Evolutionary conservation across 1,140 invertebrate species (phyloP).

Genomic region (Ceratina japonica): DNA sequence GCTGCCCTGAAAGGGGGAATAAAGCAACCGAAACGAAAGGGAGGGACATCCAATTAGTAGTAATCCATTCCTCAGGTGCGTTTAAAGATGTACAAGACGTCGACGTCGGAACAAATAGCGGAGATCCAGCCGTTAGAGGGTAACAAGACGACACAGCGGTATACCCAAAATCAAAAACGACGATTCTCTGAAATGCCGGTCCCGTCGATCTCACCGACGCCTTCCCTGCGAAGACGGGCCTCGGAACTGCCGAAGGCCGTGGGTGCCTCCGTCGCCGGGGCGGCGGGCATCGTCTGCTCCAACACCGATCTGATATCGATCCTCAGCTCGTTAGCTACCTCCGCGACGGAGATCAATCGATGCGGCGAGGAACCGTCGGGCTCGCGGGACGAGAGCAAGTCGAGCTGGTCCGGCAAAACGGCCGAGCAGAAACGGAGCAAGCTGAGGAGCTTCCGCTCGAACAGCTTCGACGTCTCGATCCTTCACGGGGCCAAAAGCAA

Average conservation of each 20-base stretch:
- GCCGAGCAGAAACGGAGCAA: constrained; percentile 79
- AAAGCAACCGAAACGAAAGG: background rate
- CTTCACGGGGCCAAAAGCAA: constrained; percentile 81
- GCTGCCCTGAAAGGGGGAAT: background rate
- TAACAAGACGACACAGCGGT: constrained; percentile 81
- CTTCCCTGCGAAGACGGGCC: constrained; percentile 77
- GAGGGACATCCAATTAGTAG: background rate
- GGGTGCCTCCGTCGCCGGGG: constrained; percentile 71
- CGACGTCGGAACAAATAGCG: constrained; percentile 86
- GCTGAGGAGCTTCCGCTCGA: constrained; percentile 85
- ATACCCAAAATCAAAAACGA: constrained; percentile 80
- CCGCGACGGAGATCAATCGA: constrained; percentile 87
- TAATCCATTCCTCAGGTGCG: constrained; percentile 75
- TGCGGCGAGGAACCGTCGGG: constrained; percentile 68
- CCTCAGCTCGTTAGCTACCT: constrained; percentile 88
- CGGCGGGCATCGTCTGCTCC: constrained; percentile 85
- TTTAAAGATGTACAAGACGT: constrained; percentile 90
- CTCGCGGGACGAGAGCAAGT: constrained; percentile 63
- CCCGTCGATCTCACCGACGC: constrained; percentile 79
- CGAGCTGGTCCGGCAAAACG: constrained; percentile 59
- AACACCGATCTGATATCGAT: constrained; percentile 89
- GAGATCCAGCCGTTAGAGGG: constrained; percentile 88
- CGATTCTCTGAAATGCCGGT: constrained; percentile 87
- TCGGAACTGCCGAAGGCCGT: constrained; percentile 83
- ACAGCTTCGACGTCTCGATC: constrained; percentile 89